Evolutionary conservation across 2,797 vertebrate genomes (phyloP), one percentile per base, ranked within the genome.

Genomic region (Oryzias dopingdopingensis): DNA sequence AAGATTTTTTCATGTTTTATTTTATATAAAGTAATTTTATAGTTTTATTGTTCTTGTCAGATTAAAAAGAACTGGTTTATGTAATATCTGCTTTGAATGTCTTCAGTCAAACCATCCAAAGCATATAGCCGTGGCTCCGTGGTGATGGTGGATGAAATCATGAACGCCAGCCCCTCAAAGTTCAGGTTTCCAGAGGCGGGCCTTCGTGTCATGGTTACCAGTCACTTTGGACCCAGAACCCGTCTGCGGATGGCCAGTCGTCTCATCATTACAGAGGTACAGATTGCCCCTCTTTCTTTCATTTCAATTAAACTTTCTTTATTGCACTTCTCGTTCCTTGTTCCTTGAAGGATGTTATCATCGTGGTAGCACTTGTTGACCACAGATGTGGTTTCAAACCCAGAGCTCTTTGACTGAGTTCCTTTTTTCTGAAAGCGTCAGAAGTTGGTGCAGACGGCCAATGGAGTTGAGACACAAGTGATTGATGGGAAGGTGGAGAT

Each of bases 121-220:
- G 77, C 90, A 5, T 95, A 93, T 67, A 87, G 92, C 81, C 94
- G 90, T 23, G 95, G 85, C 62, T 95, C 92, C 0, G 96, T 97
- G 79, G 92, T 98, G 79, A 98, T 98, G 96, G 97, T 97, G 84
- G 97, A 99, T 45, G 97, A 99, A 88, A 94, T 98, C 71, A 93
- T 98, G 77, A 94, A 94, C 61, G 94, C 93, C 86, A 96, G 93
- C 61, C 96, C 96, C 0, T 93, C 96, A 15, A 97, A 98, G 72
- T 96, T 93, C 81, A 92, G 91, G 17, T 97, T 99, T 63, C 96
- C 97, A 0, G 97, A 99, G 76, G 96, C 96, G 0, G 96, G 97
- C 4, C 87, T 99, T 15, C 93, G 97, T 16, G 82, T 99, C 54
- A 99, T 99, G 97, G 94, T 99, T 77, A 99, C 97, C 44, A 96